Evolutionary conservation across 2,888 invertebrate species (phyloP).

Genomic region (Agrilus biguttatus): DNA sequence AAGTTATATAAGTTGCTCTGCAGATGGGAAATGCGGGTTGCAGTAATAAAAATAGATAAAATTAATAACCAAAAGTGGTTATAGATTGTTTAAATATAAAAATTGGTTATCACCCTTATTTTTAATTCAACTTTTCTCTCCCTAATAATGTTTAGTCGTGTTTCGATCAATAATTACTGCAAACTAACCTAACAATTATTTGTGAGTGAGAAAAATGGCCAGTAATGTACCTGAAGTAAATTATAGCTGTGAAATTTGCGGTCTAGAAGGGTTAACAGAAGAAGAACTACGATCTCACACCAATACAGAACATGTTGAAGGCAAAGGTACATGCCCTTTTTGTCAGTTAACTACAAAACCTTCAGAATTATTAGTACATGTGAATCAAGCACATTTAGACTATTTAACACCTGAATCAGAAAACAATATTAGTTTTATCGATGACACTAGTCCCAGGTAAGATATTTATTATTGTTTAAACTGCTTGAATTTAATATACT

Average conservation of each 20-base stretch:
- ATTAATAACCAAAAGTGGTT: no score
- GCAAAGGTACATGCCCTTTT: conserved; percentile 66
- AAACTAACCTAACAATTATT: no score
- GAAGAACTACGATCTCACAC: conserved; percentile 70
- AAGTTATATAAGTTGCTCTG: conserved; percentile 7
- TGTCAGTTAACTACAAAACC: conserved; percentile 63
- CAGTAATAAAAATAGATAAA: conserved; percentile 3
- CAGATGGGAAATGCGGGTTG: conserved; percentile 11
- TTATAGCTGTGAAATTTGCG: conserved; percentile 72
- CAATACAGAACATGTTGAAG: conserved; percentile 62
- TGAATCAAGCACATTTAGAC: conserved; percentile 72
- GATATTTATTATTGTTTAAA: conserved; percentile 1
- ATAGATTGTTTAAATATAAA: conserved; percentile 5
- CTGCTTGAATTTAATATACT: conserved; percentile 1
- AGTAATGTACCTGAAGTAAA: conserved; percentile 41
- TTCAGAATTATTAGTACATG: conserved; percentile 62
- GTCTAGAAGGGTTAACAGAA: conserved; percentile 65
- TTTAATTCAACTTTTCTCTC: no score
- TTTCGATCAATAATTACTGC: no score
- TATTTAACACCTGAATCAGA: conserved; percentile 69
- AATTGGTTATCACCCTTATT: conserved; percentile 1
- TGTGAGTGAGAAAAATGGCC: conserved; percentile 24
- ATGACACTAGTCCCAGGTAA: conserved; percentile 41
- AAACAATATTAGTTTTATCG: conserved; percentile 56
- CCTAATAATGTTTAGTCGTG: no score